Evolutionary conservation across 1,140 invertebrate genomes (phyloP).

Genomic region (Drosophila sp.): DNA sequence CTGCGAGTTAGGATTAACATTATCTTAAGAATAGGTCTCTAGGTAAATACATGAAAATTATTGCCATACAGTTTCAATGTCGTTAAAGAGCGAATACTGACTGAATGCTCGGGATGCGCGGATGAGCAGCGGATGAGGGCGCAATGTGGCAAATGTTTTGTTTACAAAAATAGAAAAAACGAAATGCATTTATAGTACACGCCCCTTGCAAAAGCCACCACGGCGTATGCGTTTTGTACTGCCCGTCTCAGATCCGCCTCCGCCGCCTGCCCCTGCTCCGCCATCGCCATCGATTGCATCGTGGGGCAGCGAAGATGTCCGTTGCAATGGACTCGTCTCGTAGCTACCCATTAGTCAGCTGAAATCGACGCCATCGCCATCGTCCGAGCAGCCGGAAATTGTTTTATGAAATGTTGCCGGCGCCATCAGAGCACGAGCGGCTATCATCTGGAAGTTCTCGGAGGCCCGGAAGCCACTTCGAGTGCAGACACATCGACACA

Average conservation of each 20-base stretch:
- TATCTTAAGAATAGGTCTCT: conserved; percentile 58
- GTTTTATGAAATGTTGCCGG: conserved; percentile 82
- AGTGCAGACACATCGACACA: conserved; percentile 85
- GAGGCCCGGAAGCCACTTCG: conserved; percentile 79
- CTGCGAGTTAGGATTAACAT: conserved; percentile 30
- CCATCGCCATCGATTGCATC: conserved; percentile 26
- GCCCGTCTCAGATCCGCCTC: conserved; percentile 18
- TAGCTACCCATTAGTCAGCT: conserved; percentile 79
- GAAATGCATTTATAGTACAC: conserved; percentile 69
- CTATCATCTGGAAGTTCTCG: conserved; percentile 82
- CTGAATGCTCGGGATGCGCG: conserved; percentile 34
- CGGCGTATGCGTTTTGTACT: conserved; percentile 57
- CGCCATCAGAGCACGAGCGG: conserved; percentile 75
- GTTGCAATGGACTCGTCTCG: conserved; percentile 60
- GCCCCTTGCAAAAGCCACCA: conserved; percentile 77
- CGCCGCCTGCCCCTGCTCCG: conserved; percentile 4
- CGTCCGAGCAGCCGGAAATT: conserved; percentile 80
- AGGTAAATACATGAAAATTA: conserved; percentile 80
- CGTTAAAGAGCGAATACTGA: conserved; percentile 77
- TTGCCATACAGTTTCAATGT: conserved; percentile 81
- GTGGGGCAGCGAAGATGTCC: conserved; percentile 66
- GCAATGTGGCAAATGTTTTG: conserved; percentile 32
- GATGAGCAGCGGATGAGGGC: conserved; percentile 5
- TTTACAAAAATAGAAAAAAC: conserved; percentile 71
- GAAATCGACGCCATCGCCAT: conserved; percentile 75